Evolutionary conservation across 2,113 vertebrate species (phyloP).

Genomic region (Coptodon rendalli): DNA sequence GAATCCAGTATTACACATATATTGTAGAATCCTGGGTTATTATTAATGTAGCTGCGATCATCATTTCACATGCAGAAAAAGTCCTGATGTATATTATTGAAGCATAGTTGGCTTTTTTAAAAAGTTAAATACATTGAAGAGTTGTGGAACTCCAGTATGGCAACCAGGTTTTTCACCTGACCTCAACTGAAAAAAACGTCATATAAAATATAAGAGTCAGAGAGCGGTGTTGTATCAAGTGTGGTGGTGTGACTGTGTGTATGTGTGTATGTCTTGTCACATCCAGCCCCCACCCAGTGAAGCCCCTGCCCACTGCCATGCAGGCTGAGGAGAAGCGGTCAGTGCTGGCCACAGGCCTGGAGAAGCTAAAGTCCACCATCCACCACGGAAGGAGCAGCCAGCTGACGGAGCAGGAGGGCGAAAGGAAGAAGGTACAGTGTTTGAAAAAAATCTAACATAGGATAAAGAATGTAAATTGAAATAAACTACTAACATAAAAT

Average conservation of each 20-base stretch:
- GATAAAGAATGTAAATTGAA: background rate
- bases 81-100: background rate
- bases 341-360: constrained; percentile 78
- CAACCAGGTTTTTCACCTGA: background rate
- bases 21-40: background rate
- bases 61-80: background rate
- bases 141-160: constrained; percentile 7
- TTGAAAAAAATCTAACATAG: background rate
- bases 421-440: constrained; percentile 74
- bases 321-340: constrained; percentile 72
- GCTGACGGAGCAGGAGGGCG: constrained; percentile 63
- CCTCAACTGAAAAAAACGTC: background rate
- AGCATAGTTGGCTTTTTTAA: background rate
- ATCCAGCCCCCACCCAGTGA: constrained; percentile 86
- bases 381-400: constrained; percentile 70
- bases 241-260: background rate
- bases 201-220: accelerated
- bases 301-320: constrained; percentile 77
- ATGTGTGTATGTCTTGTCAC: background rate
- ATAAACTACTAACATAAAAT: background rate
- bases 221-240: background rate
- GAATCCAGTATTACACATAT: background rate
- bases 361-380: constrained; percentile 82
- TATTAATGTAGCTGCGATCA: background rate
- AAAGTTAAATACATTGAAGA: background rate